Evolutionary conservation across 2,113 vertebrate genomes (phyloP), one percentile per base, ranked within the genome.

Genomic region (Noturus placidus): DNA sequence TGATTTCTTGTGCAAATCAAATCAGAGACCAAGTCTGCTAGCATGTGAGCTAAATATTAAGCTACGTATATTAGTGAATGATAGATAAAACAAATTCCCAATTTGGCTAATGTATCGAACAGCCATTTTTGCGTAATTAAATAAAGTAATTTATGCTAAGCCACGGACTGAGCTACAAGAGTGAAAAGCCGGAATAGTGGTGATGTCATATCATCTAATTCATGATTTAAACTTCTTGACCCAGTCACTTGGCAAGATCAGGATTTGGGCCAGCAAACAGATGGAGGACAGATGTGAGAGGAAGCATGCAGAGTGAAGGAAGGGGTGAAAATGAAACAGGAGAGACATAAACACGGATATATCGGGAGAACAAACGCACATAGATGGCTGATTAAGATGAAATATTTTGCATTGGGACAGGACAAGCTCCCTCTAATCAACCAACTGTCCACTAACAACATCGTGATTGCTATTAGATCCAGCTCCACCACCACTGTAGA

Each of bases 331-430:
- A 1, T 25, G 33, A 83, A 46, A 67, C 22, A 25, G 7, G 13
- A 65, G 22, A 63, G 35, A 82, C 52, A 42, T 42, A 19, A 38
- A 38, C 46, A 27, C 14, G 52, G 56, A 65, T 22, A 76, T 5
- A 15, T 25, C 1, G 11, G 59, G 54, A 59, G 52, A 56, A 15
- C 54, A n/a, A 4, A 38, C 38, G n/a, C 9, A 85, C 13, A 57
- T 35, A 22, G 17, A 57, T 80, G 52, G 54, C n/a, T 80, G 54
- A 57, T 80, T 80, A 80, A 30, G 54, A 80, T 80, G n/a, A 33
- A 80, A 9, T 7, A 78, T 56, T 79, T 52, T 50, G 74, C 42
- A 77, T 14, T 76, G 38, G 46, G 1, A 46, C 19, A 77, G 38
- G 30, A 5, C 67, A 70, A 19, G 27, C 42, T 42, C 63, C 14